Conservation (phyloP, 2,113 vertebrate species). For the Gymnogyps californianus region DNA sequence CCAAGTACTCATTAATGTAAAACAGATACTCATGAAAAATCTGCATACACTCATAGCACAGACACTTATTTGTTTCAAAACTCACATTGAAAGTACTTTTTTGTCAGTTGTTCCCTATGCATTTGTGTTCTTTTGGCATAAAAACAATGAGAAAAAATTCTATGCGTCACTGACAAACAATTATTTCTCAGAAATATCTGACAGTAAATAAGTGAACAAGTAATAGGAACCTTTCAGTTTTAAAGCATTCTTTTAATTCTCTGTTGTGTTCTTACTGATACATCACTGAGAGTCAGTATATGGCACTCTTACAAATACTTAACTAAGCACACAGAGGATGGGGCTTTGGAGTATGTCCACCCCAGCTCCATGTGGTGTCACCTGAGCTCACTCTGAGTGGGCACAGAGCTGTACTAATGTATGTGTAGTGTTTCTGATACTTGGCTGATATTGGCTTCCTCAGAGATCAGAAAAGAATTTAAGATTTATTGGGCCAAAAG, state of each 20-base stretch:
- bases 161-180: too few species aligned
- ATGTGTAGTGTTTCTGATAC: not conserved
- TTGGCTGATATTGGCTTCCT: not conserved
- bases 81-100: not conserved
- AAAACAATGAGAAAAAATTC: not conserved
- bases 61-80: not conserved
- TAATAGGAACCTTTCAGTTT: not conserved
- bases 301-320: not conserved
- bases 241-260: not conserved
- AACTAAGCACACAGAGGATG: not conserved
- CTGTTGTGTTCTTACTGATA: not conserved
- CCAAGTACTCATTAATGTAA: not conserved
- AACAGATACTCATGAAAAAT: not conserved
- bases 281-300: not conserved
- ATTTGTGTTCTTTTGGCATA: not conserved
- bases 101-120: not conserved
- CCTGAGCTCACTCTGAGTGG: not conserved
- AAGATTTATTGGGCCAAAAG: not conserved
- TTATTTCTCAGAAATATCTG: not conserved
- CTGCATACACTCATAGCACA: not conserved
- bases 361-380: not conserved
- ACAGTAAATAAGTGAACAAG: not conserved
- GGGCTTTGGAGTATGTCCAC: not conserved
- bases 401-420: not conserved
- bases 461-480: not conserved